Evolutionary conservation across 2,113 vertebrate species (phyloP), one percentile per base, ranked within the genome.

Genomic region (Periophthalmus modestus): DNA sequence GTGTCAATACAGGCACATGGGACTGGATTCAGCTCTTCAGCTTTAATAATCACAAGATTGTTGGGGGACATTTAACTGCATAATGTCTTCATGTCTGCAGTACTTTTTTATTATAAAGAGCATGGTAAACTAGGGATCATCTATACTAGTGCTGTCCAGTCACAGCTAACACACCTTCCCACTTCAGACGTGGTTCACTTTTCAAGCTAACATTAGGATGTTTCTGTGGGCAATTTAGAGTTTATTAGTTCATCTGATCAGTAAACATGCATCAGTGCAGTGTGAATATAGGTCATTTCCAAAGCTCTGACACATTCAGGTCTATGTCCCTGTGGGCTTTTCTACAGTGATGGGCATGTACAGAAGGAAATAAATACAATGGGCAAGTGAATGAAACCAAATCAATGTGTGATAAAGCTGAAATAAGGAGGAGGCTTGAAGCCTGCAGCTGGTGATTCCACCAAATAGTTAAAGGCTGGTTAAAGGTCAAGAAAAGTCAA

Each of bases 381-480:
- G 82, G 86, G 79, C 79, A 77, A 74, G 75, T 82, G 80, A 82
- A 85, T 71, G 74, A 77, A 72, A 87, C 18, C 80, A 85, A 84
- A 74, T 74, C 79, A 84, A 82, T 76, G 81, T 66, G 82, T 74
- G 77, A 81, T 89, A 86, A 90, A 88, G 88, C 87, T 91, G 58
- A 86, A 86, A 88, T 66, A 84, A 85, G 88, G 65, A 74, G 78
- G 76, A 84, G 88, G 85, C 87, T 84, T 67, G 70, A 1, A 87
- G 88, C 88, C 87, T 86, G 89, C 89, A 91, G 89, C 89, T 82
- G 86, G 91, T 88, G 87, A 79, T 39, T 71, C 63, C 85, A 91
- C 83, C 80, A 18, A 71, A 78, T 79, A 83, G 77, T 89, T 83
- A 85, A 91, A 90, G 86, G 91, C 88, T 88, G 87, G 87, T 88